Base-by-base conservation (phyloP, 2,797 vertebrate genomes). In the Schizopygopsis pylzovi region DNA sequence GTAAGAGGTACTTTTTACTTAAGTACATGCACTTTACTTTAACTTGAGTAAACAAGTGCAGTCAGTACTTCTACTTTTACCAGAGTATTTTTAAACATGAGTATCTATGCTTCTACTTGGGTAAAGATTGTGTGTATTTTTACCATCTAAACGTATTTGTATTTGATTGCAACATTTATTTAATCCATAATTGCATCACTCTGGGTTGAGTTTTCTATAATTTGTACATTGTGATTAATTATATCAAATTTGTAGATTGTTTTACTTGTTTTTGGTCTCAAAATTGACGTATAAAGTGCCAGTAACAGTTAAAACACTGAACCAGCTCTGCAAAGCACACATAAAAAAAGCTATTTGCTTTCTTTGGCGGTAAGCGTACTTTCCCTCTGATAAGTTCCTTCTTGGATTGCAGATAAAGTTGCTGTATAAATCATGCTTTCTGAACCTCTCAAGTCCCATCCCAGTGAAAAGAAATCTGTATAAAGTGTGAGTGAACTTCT, bases 401-500 rank as follows among this genome's bases (percentile, higher is more conserved):
- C n/a, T 77, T 84, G 39, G 33, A 84, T 87, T 67, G 82, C 56
- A 86, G 82, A 84, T 86, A 88, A 75, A 83, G 63, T 59, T 82
- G 43, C 75, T 43, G 61, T 79, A 61, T 86, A 47, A 81, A 78
- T 83, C 71, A 77, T 84, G 25, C 56, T 52, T 61, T 87, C 43
- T 6, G 65, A 85, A 79, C 82, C 59, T 79, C 75, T 87, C 56
- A 78, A 70, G 65, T 82, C 68, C 86, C 83, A 45, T 37, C 77
- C 80, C 22, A 63, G 56, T 43, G 70, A 85, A 81, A 83, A 78
- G 15, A 76, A 86, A 84, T 76, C 72, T 76, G 65, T 84, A 73
- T 47, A 87, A 89, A 91, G 86, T 91, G 87, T 92, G 92, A 92
- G 92, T 93, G 93, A 93, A 93, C 92, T 90, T 92, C 91, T 91